phyloP scores from a whole-genome alignment of 2,797 vertebrate species.

The Molothrus aeneus region DNA sequence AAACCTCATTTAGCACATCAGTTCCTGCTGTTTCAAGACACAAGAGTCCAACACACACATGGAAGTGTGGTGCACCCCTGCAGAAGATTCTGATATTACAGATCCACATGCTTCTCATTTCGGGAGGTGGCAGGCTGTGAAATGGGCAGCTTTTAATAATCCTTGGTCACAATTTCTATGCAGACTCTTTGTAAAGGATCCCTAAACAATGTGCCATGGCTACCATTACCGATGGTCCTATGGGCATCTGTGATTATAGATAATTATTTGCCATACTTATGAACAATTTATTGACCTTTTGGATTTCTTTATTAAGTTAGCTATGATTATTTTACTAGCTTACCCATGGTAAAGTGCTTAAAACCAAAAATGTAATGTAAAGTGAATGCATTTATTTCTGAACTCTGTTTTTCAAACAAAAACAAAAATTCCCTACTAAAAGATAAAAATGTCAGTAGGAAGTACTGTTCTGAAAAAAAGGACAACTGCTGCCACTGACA shows the following conservation, averaged over 20 bases:
- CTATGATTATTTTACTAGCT: neutral
- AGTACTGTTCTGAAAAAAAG: neutral
- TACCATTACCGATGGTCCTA: neutral
- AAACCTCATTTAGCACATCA: neutral
- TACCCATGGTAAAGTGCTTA: neutral
- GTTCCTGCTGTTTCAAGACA: neutral
- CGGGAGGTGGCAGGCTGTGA: neutral
- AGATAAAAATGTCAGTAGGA: neutral
- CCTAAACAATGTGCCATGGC: fast-evolving
- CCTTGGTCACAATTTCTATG: neutral
- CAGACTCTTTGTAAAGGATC: neutral
- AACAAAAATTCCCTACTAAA: neutral
- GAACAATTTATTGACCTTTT: neutral
- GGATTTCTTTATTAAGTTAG: neutral
- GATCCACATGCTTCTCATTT: neutral
- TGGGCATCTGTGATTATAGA: neutral
- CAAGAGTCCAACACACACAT: fast-evolving
- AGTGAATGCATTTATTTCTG: neutral
- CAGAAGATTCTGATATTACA: neutral
- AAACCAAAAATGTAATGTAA: neutral
- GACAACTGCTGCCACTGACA: neutral
- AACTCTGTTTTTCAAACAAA: neutral
- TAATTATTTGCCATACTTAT: neutral
- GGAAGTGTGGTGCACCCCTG: fast-evolving
- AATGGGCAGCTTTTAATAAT: neutral